phyloP scores from a whole-genome alignment of 2,113 vertebrate species.

The Heteronetta atricapilla region DNA sequence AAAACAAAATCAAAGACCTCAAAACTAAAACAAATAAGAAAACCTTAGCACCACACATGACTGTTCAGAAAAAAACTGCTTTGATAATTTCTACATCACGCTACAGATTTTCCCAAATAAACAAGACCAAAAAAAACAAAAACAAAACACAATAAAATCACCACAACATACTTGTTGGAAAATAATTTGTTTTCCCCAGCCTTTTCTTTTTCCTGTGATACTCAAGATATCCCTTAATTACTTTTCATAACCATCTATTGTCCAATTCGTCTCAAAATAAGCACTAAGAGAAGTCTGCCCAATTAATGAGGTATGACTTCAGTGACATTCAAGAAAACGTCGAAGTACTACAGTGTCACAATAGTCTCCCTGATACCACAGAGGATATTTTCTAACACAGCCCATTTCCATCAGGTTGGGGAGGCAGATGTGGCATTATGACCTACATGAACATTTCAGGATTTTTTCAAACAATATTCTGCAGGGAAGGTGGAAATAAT shows the following conservation, averaged over 20 bases:
- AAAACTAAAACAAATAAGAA: too few species aligned
- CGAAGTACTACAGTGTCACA: accelerated
- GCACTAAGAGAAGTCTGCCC: too few species aligned
- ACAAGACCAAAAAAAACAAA: not conserved
- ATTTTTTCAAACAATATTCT: not conserved
- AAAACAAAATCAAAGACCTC: not conserved
- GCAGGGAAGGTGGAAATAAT: not conserved
- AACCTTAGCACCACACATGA: not conserved
- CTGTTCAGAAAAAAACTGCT: not conserved
- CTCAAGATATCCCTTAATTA: not conserved
- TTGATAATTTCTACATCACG: not conserved
- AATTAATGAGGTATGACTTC: accelerated
- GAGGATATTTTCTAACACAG: not conserved
- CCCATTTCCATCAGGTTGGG: not conserved
- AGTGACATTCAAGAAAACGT: not conserved
- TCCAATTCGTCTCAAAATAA: not conserved
- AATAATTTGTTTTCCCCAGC: not conserved
- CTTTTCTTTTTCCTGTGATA: not conserved
- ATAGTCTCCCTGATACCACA: not conserved
- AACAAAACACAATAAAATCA: not conserved
- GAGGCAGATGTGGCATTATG: not conserved
- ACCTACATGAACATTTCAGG: not conserved
- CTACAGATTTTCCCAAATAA: too few species aligned
- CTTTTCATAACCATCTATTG: not conserved
- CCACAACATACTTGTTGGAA: accelerated